These are phyloP conservation scores for Vipera latastei DNA, from an alignment of 2,797 vertebrate genomes.

Conservation along the genomic window DNA sequence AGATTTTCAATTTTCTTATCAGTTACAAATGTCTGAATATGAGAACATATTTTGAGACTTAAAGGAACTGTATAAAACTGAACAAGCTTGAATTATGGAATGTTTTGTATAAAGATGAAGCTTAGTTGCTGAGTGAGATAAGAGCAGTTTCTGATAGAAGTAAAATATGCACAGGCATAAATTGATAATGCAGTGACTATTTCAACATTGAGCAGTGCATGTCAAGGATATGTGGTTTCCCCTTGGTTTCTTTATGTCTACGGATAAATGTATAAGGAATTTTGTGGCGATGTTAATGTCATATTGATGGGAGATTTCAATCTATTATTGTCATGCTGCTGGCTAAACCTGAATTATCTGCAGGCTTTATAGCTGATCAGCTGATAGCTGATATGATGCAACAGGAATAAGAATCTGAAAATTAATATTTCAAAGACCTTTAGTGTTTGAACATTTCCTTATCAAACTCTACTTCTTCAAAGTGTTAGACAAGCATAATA, in stretches of 20 bases:
- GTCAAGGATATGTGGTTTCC: background rate
- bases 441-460: background rate
- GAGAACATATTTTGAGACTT: background rate
- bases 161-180: background rate
- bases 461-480: background rate
- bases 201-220: background rate
- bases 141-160: background rate
- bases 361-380: background rate
- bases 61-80: background rate
- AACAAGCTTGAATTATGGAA: background rate
- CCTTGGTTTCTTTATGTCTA: background rate
- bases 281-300: background rate
- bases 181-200: background rate
- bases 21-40: background rate
- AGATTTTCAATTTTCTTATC: background rate
- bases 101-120: background rate
- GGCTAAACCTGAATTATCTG: background rate
- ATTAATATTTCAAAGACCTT: background rate
- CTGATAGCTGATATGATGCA: background rate
- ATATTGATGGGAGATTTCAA: background rate
- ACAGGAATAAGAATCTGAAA: background rate
- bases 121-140: background rate
- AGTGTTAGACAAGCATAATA: background rate
- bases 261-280: background rate
- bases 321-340: background rate